Evolutionary conservation across 2,113 vertebrate genomes (phyloP).

Genomic region (Dryoscopus gambensis): DNA sequence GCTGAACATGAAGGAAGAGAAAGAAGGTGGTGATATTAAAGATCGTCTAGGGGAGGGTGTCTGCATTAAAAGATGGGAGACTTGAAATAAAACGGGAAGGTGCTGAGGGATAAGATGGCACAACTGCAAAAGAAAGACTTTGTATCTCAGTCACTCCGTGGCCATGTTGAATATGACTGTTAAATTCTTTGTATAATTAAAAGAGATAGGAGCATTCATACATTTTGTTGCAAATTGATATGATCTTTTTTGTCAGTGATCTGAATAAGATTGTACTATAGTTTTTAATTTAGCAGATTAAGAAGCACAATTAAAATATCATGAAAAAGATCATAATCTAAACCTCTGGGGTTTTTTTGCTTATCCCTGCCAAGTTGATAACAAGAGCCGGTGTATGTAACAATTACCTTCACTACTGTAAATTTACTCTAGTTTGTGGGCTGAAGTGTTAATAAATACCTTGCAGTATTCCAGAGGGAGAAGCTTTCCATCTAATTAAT

Average conservation of each 20-base stretch:
- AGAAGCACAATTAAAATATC: slow-evolving; percentile 83
- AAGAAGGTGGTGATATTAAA: background rate
- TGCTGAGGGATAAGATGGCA: background rate
- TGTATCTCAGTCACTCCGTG: slow-evolving; percentile 28
- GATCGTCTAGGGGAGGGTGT: background rate
- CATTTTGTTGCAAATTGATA: slow-evolving; percentile 73
- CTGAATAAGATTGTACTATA: slow-evolving; percentile 68
- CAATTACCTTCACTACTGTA: slow-evolving; percentile 73
- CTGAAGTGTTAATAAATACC: slow-evolving; percentile 79
- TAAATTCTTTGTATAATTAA: slow-evolving; percentile 70
- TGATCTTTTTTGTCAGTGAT: slow-evolving; percentile 75
- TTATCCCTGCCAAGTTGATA: slow-evolving; percentile 73
- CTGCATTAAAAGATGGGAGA: background rate
- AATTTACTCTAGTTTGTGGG: slow-evolving; percentile 73
- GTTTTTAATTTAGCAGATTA: slow-evolving; percentile 83
- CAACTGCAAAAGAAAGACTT: background rate
- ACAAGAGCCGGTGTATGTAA: slow-evolving; percentile 67
- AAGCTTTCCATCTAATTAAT: slow-evolving; percentile 79
- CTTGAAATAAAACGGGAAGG: background rate
- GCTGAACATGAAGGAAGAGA: background rate
- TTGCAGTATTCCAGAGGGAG: slow-evolving; percentile 71
- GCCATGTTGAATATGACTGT: slow-evolving; percentile 48
- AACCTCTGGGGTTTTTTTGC: slow-evolving; percentile 50
- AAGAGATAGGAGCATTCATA: slow-evolving; percentile 59
- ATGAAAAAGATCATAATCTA: slow-evolving; percentile 77